phyloP scores from a whole-genome alignment of 2,113 vertebrate genomes.

The Petaurus breviceps region DNA sequence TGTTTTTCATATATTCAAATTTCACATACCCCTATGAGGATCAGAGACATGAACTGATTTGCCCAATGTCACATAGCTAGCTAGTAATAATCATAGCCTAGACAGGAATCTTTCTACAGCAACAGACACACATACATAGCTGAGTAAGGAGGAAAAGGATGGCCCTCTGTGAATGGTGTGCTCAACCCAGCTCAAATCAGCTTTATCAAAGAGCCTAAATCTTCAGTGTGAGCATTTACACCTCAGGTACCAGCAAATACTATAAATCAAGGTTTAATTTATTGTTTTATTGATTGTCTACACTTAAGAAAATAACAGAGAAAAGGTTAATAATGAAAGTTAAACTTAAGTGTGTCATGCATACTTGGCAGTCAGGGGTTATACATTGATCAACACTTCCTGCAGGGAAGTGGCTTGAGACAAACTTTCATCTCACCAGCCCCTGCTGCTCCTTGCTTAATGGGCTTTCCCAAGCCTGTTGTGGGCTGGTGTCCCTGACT shows the following conservation, averaged over 20 bases:
- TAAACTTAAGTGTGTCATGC: background rate
- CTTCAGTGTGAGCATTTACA: background rate
- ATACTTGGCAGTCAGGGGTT: background rate
- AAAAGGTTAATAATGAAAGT: background rate
- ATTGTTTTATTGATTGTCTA: background rate
- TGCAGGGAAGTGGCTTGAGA: background rate
- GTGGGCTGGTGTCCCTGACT: background rate
- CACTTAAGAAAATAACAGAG: background rate
- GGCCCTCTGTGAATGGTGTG: background rate
- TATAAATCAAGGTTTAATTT: background rate
- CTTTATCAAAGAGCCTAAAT: background rate
- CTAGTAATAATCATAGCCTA: background rate
- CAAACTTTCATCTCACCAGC: background rate
- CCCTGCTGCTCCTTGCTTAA: background rate
- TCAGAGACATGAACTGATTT: background rate
- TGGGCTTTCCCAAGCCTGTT: background rate
- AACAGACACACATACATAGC: background rate
- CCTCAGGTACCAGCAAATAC: background rate
- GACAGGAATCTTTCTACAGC: background rate
- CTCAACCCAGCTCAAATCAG: background rate
- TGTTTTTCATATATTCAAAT: background rate
- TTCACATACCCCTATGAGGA: accelerated
- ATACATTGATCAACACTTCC: background rate
- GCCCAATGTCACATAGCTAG: background rate
- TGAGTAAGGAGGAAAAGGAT: background rate